Conservation (phyloP, 2,113 vertebrate genomes). For the Mus spicilegus region DNA sequence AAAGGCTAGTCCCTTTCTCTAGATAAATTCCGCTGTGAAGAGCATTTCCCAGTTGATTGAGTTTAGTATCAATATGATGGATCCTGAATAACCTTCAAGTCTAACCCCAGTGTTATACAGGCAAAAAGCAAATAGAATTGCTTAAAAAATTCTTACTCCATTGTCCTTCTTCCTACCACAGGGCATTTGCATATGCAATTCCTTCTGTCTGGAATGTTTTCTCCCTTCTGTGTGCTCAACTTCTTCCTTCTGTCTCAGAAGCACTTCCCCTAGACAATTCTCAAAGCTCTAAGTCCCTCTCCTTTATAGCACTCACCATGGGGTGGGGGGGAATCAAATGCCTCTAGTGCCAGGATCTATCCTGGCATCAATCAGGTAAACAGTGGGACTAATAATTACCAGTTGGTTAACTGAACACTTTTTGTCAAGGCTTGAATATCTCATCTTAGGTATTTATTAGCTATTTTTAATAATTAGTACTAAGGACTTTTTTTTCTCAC, state of each 20-base stretch:
- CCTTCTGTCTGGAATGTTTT: background rate
- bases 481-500: constrained; percentile 1
- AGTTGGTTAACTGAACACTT: background rate
- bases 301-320: background rate
- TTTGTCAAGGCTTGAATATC: background rate
- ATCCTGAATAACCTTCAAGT: background rate
- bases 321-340: background rate
- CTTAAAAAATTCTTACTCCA: background rate
- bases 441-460: background rate
- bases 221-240: background rate
- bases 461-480: constrained; percentile 27
- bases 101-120: background rate
- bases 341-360: background rate
- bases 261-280: background rate
- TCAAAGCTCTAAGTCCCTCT: background rate
- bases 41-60: background rate
- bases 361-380: background rate
- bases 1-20: background rate
- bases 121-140: background rate
- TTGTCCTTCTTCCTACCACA: background rate
- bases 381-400: background rate
- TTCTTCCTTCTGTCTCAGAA: background rate
- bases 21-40: background rate
- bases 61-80: constrained; percentile 18
- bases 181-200: constrained; percentile 24